Evolutionary conservation across 1,140 invertebrate genomes (phyloP).

Genomic region (Aphaenogaster floridana): DNA sequence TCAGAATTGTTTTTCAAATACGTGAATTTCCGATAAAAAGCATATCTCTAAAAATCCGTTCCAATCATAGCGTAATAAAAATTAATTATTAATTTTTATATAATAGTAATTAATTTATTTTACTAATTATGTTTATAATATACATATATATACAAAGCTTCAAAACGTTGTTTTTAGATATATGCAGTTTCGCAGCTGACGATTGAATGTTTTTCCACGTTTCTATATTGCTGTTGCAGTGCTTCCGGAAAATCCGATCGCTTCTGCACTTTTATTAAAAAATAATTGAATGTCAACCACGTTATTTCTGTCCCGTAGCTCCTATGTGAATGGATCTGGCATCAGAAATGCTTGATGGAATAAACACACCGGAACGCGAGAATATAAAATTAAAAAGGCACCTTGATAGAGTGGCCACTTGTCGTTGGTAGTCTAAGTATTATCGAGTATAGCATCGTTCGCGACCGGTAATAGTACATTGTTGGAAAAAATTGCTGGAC

Average conservation of each 20-base stretch:
- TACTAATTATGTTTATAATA: background rate
- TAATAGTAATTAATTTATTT: background rate
- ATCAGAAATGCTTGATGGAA: slow-evolving; percentile 52
- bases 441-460: slow-evolving; percentile 19
- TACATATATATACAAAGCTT: background rate
- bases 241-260: background rate
- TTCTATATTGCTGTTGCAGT: background rate
- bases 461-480: slow-evolving; percentile 7
- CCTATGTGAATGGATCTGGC: slow-evolving; percentile 44
- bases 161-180: background rate
- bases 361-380: slow-evolving; percentile 35
- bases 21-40: background rate
- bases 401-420: slow-evolving; percentile 52
- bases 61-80: background rate
- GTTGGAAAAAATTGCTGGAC: slow-evolving; percentile 7
- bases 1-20: background rate
- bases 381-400: slow-evolving; percentile 59
- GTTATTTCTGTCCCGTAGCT: slow-evolving; percentile 22
- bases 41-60: background rate
- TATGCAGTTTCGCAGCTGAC: background rate
- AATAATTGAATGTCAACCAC: slow-evolving; percentile 49
- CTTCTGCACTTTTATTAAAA: slow-evolving; percentile 42
- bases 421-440: slow-evolving; percentile 51
- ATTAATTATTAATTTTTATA: background rate
- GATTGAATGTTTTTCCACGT: background rate